Evolutionary conservation across 2,797 vertebrate species (phyloP).

Genomic region (Lacerta bilineata): DNA sequence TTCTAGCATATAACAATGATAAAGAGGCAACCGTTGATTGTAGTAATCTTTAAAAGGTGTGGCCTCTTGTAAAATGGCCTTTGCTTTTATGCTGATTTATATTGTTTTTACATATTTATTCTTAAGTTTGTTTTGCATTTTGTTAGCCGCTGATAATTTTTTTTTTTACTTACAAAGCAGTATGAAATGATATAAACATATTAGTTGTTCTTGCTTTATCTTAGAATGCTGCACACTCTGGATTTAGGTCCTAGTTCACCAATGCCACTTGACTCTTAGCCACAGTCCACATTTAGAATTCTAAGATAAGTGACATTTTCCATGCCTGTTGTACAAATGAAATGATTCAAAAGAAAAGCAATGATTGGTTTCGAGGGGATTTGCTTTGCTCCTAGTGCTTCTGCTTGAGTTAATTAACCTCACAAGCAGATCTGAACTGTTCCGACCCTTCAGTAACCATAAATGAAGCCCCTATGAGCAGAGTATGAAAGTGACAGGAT

Average conservation of each 20-base stretch:
- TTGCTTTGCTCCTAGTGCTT: constrained; percentile 61
- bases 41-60: background rate
- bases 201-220: background rate
- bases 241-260: background rate
- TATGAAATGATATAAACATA: background rate
- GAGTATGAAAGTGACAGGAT: constrained; percentile 8
- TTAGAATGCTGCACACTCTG: background rate
- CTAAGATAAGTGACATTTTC: background rate
- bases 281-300: background rate
- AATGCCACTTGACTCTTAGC: background rate
- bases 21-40: background rate
- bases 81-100: background rate
- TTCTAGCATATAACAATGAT: background rate
- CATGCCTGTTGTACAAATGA: background rate
- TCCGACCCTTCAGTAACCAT: constrained; percentile 27
- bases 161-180: background rate
- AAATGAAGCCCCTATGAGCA: background rate
- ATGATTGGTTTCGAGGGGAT: background rate
- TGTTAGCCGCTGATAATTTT: background rate
- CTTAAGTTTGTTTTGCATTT: background rate
- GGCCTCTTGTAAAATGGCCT: background rate
- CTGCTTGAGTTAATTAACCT: constrained; percentile 40
- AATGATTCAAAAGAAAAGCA: background rate
- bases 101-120: background rate
- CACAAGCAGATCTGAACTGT: constrained; percentile 43